Percentiles rank a stretch among this genome's conserved stretches.
Evolutionary conservation across 2,888 invertebrate species (phyloP).

Genomic region (Hydrotaea diabolus): DNA sequence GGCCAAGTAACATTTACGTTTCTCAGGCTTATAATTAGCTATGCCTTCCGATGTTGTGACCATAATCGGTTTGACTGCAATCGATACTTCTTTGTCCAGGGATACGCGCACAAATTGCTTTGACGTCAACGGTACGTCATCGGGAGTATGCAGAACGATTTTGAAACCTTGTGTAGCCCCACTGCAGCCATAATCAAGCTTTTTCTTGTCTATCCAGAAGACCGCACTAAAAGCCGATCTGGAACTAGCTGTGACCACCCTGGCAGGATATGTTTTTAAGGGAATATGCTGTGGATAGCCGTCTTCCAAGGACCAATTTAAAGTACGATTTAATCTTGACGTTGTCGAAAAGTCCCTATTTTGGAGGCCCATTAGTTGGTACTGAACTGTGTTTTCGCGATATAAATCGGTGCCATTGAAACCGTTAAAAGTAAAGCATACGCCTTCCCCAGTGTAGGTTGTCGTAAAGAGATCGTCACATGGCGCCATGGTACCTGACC

Average conservation of each 20-base stretch:
- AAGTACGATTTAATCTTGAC: constrained; percentile 73
- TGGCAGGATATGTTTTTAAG: constrained; percentile 85
- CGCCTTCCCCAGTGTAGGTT: constrained; percentile 85
- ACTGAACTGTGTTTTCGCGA: constrained; percentile 80
- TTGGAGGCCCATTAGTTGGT: constrained; percentile 55
- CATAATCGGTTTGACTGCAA: constrained; percentile 87
- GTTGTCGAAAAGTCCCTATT: constrained; percentile 72
- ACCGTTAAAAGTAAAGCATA: constrained; percentile 86
- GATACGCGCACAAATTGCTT: constrained; percentile 86
- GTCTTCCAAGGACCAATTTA: constrained; percentile 84
- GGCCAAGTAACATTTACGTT: constrained; percentile 86
- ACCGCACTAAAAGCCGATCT: constrained; percentile 85
- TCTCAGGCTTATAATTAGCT: constrained; percentile 82
- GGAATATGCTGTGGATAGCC: constrained; percentile 83
- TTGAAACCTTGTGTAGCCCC: constrained; percentile 89
- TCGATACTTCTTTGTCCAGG: constrained; percentile 85
- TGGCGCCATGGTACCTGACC: constrained; percentile 81
- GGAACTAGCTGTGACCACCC: constrained; percentile 85
- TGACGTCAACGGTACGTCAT: constrained; percentile 85
- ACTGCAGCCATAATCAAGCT: constrained; percentile 86
- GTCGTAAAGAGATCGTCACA: constrained; percentile 84
- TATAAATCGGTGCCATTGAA: constrained; percentile 84
- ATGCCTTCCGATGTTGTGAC: constrained; percentile 86
- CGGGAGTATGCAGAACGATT: constrained; percentile 86
- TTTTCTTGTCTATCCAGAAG: constrained; percentile 83